phyloP scores from a whole-genome alignment of 2,888 invertebrate genomes.

The Cacoxenus indagator region DNA sequence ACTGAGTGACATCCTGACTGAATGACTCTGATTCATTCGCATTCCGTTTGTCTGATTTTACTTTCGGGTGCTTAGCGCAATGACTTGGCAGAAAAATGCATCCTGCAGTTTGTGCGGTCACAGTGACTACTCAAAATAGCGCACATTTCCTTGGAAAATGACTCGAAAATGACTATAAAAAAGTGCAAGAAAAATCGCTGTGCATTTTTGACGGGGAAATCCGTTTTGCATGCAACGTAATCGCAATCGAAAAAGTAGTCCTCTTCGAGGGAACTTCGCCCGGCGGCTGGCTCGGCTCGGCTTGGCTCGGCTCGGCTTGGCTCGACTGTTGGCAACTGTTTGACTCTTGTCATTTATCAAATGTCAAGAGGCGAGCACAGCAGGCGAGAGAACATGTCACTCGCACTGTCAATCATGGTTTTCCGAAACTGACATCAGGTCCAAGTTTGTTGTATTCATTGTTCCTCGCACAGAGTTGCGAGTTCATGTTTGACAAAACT shows the following conservation, averaged over 20 bases:
- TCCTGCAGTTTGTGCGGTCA: neutral
- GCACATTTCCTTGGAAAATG: neutral
- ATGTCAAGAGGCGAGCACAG: constrained; percentile 47
- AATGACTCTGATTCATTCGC: too few species aligned
- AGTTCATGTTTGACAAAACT: too few species aligned
- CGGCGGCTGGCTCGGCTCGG: neutral
- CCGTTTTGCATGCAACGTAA: neutral
- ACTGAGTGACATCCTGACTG: neutral
- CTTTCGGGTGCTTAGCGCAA: neutral
- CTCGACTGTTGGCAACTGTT: constrained; percentile 15
- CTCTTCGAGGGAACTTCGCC: neutral
- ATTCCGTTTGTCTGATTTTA: too few species aligned
- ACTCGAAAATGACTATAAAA: neutral
- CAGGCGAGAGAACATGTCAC: too few species aligned
- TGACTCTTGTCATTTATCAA: constrained; percentile 54
- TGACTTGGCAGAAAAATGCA: neutral
- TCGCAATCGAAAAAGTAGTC: neutral
- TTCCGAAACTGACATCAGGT: too few species aligned
- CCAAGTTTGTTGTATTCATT: too few species aligned
- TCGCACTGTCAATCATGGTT: too few species aligned
- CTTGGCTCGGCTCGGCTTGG: neutral
- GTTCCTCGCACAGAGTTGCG: too few species aligned
- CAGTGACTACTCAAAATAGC: neutral
- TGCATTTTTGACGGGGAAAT: neutral
- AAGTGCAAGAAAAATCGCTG: neutral